These are phyloP conservation scores for Athalia circularis DNA, from an alignment of 2,888 invertebrate species.

Conservation along the genomic window DNA sequence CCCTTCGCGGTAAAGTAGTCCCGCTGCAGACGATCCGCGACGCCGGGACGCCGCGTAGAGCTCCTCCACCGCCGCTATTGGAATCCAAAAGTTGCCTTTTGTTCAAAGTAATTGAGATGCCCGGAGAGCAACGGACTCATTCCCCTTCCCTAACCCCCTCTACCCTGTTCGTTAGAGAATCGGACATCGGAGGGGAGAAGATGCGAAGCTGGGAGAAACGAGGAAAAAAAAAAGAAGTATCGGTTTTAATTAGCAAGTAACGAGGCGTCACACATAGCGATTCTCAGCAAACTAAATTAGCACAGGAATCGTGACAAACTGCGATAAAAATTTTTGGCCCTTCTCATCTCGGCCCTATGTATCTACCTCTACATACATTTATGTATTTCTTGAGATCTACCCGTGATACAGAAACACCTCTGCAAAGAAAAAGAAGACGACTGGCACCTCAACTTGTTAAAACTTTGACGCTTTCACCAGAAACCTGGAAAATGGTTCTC, in stretches of 20 bases:
- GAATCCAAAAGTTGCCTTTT: constrained; percentile 43
- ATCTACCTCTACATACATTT: background rate
- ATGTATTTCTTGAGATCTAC: background rate
- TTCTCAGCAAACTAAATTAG: constrained; percentile 13
- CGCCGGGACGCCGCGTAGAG: constrained; percentile 5
- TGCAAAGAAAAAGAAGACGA: background rate
- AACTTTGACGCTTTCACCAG: constrained; percentile 3
- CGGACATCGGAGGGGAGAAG: background rate
- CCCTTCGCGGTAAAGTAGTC: constrained; percentile 20
- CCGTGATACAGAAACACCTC: background rate
- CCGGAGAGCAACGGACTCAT: constrained; percentile 19
- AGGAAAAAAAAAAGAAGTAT: background rate
- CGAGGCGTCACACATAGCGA: constrained; percentile 21
- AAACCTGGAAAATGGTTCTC: background rate
- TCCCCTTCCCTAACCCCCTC: constrained; percentile 8
- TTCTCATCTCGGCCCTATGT: background rate
- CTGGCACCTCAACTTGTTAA: constrained; percentile 37
- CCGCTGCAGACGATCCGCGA: constrained; percentile 12
- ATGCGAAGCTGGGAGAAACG: background rate
- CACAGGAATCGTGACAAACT: constrained; percentile 25
- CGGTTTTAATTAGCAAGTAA: constrained; percentile 39
- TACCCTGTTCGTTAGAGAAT: background rate
- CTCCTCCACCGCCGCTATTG: background rate
- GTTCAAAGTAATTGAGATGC: constrained; percentile 40
- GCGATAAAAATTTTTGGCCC: background rate